Evolutionary conservation across 2,113 vertebrate genomes (phyloP), one percentile per base, ranked within the genome.

Genomic region (Microcebus griseorufus): DNA sequence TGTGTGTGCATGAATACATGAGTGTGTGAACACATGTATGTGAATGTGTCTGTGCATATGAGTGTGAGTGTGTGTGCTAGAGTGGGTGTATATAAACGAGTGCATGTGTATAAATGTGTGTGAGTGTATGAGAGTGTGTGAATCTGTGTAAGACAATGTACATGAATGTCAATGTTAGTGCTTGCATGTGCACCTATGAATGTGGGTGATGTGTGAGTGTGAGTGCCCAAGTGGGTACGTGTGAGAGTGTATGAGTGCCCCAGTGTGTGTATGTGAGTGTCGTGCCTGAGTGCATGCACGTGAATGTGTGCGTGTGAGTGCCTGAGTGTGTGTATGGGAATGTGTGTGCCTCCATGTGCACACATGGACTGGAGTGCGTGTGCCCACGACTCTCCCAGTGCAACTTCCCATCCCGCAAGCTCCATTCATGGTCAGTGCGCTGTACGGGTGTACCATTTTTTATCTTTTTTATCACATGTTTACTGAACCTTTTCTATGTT

Each of bases 251-350:
- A 17, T 34, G 62, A 20, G 16, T 13, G 13, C 16, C 5, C 10
- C 37, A 6, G 6, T 1, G 11, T 48, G 64, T 7, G 25, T 25
- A 22, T 13, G 2, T 7, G 29, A 5, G 1, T 10, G 29, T 20
- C 0, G 3, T 51, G 48, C 18, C 27, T 34, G 37, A 13, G 45
- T 34, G n/a, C 1, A 0, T 1, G 14, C 51, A 16, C 13, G 6
- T 62, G 45, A 5, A 32, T 34, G 32, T 5, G 13, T 64, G 51
- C 3, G 5, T 25, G 55, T n/a, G 62, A 22, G 17, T 14, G 14
- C 17, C 8, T 17, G 65, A 5, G 4, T 0, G 12, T 51, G 64
- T 8, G 27, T 27, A 23, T 13, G 1, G 7, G 32, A 8, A 0
- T 6, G 29, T n/a, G 16, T 6, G 16, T 34, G 55, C 37, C 58